phyloP scores from a whole-genome alignment of 92 coral and sea anemone species.

The Blastomussa wellsi region DNA sequence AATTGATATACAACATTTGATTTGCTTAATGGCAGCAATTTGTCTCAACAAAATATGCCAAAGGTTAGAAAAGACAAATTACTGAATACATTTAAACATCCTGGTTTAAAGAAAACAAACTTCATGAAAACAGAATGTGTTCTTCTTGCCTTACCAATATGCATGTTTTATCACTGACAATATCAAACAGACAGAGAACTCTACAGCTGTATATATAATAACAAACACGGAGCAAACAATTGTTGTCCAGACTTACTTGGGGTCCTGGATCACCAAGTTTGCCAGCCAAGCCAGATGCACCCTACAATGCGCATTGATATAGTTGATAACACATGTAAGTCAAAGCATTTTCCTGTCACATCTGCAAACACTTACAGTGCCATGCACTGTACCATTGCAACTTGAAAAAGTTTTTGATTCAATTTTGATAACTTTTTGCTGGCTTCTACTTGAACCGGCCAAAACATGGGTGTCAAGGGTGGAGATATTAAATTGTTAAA shows the following conservation, averaged over 20 bases:
- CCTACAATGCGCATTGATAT: slow-evolving; percentile 16
- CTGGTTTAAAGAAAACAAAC: background rate
- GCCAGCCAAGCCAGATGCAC: slow-evolving; percentile 61
- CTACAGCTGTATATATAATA: background rate
- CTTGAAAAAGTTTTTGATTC: too few relatives aligned
- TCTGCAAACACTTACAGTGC: background rate
- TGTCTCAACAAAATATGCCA: background rate
- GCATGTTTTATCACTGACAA: background rate
- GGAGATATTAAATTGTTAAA: too few relatives aligned
- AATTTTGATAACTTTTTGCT: too few relatives aligned
- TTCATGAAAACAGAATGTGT: background rate
- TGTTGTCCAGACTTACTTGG: slow-evolving; percentile 35
- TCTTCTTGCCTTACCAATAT: background rate
- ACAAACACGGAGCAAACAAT: background rate
- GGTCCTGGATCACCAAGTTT: slow-evolving; percentile 65
- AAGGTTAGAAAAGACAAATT: background rate
- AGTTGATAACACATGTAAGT: background rate
- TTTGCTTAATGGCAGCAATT: too few relatives aligned
- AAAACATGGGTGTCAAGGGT: too few relatives aligned
- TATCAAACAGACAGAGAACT: background rate
- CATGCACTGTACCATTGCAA: too few relatives aligned
- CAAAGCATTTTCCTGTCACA: background rate
- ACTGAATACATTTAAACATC: too few relatives aligned
- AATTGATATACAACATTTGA: too few relatives aligned
- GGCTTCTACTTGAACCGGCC: too few relatives aligned